These are phyloP conservation scores for Acropora tenuis DNA, from an alignment of 64 coral and sea anemone genomes.

Conservation along the genomic window DNA sequence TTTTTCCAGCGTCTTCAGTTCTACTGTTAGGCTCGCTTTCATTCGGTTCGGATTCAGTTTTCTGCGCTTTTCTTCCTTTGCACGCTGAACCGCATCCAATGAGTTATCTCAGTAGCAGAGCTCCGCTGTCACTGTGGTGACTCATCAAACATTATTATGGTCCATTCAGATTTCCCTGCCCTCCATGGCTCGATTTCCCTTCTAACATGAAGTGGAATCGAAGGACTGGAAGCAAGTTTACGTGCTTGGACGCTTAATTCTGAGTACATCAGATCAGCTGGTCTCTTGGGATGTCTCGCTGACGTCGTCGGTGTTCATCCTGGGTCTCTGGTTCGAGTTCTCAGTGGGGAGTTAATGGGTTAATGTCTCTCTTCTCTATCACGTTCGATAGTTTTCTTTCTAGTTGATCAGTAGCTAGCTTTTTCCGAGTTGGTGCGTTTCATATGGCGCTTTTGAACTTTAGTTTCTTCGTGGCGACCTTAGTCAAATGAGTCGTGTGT, in stretches of 20 bases:
- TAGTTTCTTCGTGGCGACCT: not conserved
- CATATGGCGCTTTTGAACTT: not conserved
- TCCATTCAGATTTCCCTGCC: not conserved
- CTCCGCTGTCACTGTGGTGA: not conserved
- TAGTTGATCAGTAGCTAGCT: not conserved
- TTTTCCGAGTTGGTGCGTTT: not conserved
- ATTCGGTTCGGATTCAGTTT: not conserved
- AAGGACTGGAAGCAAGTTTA: not conserved
- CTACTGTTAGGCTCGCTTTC: not conserved
- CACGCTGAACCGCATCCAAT: not conserved
- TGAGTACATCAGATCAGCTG: not conserved
- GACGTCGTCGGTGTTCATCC: not conserved
- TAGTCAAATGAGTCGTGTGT: not conserved
- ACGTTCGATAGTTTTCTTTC: not conserved
- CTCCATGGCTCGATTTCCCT: not conserved
- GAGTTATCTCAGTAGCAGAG: not conserved
- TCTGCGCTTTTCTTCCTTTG: not conserved
- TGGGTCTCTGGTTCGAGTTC: not conserved
- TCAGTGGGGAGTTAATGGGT: not conserved
- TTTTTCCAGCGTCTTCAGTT: not conserved
- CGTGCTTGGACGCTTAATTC: not conserved
- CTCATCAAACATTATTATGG: not conserved
- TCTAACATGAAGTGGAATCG: not conserved
- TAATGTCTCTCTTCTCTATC: not conserved
- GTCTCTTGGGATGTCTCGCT: not conserved